Evolutionary conservation across 64 coral and sea anemone species (phyloP).

Genomic region (Pocillopora damicornis): DNA sequence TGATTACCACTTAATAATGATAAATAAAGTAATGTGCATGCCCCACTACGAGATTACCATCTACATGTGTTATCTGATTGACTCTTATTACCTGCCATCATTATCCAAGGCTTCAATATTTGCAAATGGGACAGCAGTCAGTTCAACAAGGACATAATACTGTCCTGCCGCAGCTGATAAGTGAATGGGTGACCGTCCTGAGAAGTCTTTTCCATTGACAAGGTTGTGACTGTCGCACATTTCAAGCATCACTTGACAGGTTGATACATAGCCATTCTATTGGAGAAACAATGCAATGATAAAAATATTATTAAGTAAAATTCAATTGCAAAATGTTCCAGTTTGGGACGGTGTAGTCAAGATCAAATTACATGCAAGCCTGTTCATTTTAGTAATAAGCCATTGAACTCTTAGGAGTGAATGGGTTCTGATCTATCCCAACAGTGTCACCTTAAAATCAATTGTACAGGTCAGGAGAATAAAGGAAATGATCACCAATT

Average conservation of each 20-base stretch:
- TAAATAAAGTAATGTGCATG: too few species aligned
- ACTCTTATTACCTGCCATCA: conserved; percentile 61
- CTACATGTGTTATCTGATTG: neutral
- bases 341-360: too few species aligned
- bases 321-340: neutral
- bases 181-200: conserved; percentile 82
- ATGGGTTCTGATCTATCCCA: too few species aligned
- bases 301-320: neutral
- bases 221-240: conserved; percentile 56
- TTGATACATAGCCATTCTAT: conserved; percentile 71
- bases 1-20: too few species aligned
- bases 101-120: conserved; percentile 56
- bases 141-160: conserved; percentile 38
- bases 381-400: too few species aligned
- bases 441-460: too few species aligned
- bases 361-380: too few species aligned
- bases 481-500: too few species aligned
- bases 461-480: too few species aligned
- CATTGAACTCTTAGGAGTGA: too few species aligned
- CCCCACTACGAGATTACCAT: too few species aligned
- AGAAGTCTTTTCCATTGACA: conserved; percentile 92
- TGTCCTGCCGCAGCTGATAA: conserved; percentile 80
- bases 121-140: conserved; percentile 45
- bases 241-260: conserved; percentile 60
- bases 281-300: neutral